These are phyloP conservation scores for Camponotus vicinus DNA, from an alignment of 1,140 invertebrate species.

Conservation along the genomic window DNA sequence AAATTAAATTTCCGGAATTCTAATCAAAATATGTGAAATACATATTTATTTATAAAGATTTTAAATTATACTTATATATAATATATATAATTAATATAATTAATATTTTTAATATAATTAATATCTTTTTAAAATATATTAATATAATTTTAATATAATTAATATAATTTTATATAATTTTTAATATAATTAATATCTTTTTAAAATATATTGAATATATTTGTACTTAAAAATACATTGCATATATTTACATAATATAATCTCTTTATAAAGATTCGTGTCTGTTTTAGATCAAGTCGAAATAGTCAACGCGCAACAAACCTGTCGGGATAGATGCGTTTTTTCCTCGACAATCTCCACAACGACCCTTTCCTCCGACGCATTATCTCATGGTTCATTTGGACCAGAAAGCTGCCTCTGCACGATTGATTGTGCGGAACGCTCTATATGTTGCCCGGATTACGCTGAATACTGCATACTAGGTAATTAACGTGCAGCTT, in stretches of 20 bases:
- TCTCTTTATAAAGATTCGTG: background rate
- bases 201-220: too few relatives aligned
- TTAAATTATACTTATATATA: too few relatives aligned
- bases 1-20: slow-evolving; percentile 2
- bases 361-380: background rate
- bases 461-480: slow-evolving; percentile 83
- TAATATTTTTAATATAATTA: too few relatives aligned
- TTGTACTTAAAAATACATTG: too few relatives aligned
- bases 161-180: too few relatives aligned
- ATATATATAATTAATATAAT: too few relatives aligned
- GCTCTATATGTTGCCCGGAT: slow-evolving; percentile 84
- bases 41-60: too few relatives aligned
- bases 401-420: slow-evolving; percentile 82
- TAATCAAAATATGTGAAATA: too few relatives aligned
- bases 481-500: slow-evolving; percentile 72
- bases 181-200: too few relatives aligned
- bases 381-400: slow-evolving; percentile 32
- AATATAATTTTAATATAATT: too few relatives aligned
- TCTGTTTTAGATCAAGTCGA: slow-evolving; percentile 82
- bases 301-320: slow-evolving; percentile 80
- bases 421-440: slow-evolving; percentile 82
- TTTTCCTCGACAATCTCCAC: slow-evolving; percentile 37
- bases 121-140: too few relatives aligned
- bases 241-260: background rate
- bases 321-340: slow-evolving; percentile 81